A percentile compares a stretch with the other conserved stretches of the same genome.
phyloP scores from a whole-genome alignment of 2,797 vertebrate species.

The Acipenser oxyrinchus region DNA sequence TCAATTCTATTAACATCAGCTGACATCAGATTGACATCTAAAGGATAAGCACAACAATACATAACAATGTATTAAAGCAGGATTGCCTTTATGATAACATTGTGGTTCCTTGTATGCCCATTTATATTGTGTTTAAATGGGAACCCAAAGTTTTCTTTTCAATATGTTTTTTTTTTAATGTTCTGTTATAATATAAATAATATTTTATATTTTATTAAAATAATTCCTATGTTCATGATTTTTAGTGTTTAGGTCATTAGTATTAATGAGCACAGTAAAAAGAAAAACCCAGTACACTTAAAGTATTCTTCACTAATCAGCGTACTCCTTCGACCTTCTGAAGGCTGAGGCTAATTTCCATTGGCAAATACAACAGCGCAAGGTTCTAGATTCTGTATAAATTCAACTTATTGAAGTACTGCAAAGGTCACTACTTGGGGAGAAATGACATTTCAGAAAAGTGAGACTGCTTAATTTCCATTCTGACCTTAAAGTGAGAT shows the following conservation, averaged over 20 bases:
- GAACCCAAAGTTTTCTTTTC: background rate
- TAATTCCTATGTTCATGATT: no score
- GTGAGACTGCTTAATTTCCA: background rate
- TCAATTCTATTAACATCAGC: no score
- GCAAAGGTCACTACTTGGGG: background rate
- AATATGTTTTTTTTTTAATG: background rate
- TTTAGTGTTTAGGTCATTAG: background rate
- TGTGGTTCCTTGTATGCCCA: background rate
- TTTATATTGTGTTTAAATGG: background rate
- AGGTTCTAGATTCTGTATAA: background rate
- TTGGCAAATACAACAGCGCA: background rate
- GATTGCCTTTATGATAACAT: no score
- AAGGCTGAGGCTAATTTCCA: no score
- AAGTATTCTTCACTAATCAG: no score
- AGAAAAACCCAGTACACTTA: no score
- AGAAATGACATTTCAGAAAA: conserved; percentile 3
- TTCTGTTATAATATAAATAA: background rate
- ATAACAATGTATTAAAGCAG: no score
- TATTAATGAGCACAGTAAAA: no score
- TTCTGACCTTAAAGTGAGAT: conserved; percentile 5
- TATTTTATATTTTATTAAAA: background rate
- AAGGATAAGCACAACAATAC: no score
- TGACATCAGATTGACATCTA: no score
- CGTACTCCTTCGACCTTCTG: background rate
- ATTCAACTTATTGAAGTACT: background rate